Evolutionary conservation across 2,888 invertebrate species (phyloP).

Genomic region (Agonum fuliginosum): DNA sequence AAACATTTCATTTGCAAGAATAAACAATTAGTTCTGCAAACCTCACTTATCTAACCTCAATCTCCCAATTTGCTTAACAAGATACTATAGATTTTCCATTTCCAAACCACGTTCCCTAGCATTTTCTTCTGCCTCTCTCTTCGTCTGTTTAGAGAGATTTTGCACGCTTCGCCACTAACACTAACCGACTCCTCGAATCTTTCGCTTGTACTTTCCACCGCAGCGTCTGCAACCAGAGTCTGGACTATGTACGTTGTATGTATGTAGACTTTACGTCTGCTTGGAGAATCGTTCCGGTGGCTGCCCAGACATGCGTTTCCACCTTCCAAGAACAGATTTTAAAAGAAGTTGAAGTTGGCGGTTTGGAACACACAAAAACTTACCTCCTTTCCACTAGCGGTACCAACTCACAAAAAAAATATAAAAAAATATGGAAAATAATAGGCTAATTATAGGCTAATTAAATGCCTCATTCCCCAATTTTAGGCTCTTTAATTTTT

Average conservation of each 20-base stretch:
- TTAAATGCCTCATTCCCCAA: no score
- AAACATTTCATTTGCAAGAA: no score
- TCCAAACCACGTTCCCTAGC: not conserved
- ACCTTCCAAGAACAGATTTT: not conserved
- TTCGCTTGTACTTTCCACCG: not conserved
- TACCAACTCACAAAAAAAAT: no score
- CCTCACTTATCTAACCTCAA: not conserved
- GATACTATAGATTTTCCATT: not conserved
- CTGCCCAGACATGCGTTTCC: not conserved
- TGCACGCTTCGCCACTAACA: conserved; percentile 32
- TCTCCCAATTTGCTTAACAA: not conserved
- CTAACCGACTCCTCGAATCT: not conserved
- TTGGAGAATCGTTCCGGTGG: conserved; percentile 10
- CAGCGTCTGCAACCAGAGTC: no score
- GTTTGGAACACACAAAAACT: no score
- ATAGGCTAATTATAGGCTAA: no score
- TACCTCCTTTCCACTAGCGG: no score
- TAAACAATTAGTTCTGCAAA: no score
- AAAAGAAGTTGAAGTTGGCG: no score
- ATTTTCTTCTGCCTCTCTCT: not conserved
- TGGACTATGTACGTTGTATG: not conserved
- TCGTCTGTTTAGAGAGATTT: conserved; percentile 13
- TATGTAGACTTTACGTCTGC: conserved; percentile 15
- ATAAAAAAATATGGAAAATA: no score
- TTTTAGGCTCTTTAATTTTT: no score